A percentile compares a stretch with the other conserved stretches of the same genome.
Conservation (phyloP, 2,797 vertebrate genomes). For the Hippopotamyrus pictus region DNA sequence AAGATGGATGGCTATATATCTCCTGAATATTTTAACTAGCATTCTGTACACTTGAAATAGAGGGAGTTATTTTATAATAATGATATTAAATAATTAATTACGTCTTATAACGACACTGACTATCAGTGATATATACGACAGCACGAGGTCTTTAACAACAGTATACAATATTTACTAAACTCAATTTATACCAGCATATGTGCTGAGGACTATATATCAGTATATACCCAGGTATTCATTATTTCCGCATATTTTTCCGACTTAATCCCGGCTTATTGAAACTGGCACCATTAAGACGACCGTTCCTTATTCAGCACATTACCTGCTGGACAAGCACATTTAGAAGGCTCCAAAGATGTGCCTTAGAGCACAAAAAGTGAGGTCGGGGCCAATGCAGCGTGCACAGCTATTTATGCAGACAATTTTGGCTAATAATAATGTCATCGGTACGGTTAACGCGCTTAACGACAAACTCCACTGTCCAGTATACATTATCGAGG, state of each 20-base stretch:
- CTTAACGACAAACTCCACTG: constrained; percentile 22
- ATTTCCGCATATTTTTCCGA: background rate
- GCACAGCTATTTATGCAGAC: constrained; percentile 25
- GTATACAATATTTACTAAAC: background rate
- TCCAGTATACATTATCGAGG: constrained; percentile 10
- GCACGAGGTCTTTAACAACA: background rate
- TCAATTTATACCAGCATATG: background rate
- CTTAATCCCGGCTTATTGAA: background rate
- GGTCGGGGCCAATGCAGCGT: constrained; percentile 20
- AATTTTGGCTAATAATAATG: constrained; percentile 29
- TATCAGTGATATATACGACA: background rate
- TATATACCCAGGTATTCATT: constrained; percentile 2
- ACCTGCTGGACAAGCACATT: constrained; percentile 13
- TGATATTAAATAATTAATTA: background rate
- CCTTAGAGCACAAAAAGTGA: constrained; percentile 4
- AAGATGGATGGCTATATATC: background rate
- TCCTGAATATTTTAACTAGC: background rate
- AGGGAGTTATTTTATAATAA: background rate
- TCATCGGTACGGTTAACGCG: constrained; percentile 28
- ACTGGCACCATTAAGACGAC: background rate
- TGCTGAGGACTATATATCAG: background rate
- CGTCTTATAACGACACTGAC: background rate
- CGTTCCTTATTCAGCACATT: constrained; percentile 10
- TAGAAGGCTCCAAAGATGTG: constrained; percentile 13
- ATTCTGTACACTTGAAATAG: background rate